phyloP scores from a whole-genome alignment of 2,888 invertebrate species.

The Embidobia sp. region DNA sequence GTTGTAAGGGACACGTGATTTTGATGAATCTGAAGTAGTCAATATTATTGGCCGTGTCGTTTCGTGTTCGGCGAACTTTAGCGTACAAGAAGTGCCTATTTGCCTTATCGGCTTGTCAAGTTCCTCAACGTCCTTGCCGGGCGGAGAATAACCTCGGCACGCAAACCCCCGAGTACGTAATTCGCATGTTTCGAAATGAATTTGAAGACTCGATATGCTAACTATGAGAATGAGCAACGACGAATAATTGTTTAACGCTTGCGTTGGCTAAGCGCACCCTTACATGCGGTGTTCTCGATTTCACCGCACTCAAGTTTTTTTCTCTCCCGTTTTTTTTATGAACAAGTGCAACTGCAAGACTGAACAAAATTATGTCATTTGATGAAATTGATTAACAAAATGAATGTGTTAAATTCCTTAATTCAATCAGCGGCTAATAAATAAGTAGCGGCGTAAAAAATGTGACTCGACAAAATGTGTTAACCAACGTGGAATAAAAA shows the following conservation, averaged over 20 bases:
- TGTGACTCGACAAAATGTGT: too few relatives aligned
- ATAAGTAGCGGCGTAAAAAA: too few relatives aligned
- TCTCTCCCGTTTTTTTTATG: too few relatives aligned
- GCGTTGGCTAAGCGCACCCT: too few relatives aligned
- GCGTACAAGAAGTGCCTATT: slow-evolving; percentile 71
- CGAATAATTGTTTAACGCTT: slow-evolving; percentile 32
- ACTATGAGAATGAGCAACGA: slow-evolving; percentile 40
- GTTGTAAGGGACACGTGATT: slow-evolving; percentile 45
- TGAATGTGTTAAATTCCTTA: too few relatives aligned
- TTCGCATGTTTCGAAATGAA: slow-evolving; percentile 72
- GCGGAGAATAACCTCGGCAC: slow-evolving; percentile 70
- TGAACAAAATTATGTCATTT: too few relatives aligned
- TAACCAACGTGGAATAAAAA: too few relatives aligned
- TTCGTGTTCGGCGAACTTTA: slow-evolving; percentile 73
- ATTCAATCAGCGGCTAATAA: too few relatives aligned
- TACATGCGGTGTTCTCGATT: too few relatives aligned
- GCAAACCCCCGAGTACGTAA: slow-evolving; percentile 71
- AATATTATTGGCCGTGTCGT: slow-evolving; percentile 68
- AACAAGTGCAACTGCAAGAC: too few relatives aligned
- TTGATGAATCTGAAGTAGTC: slow-evolving; percentile 54
- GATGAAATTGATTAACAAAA: too few relatives aligned
- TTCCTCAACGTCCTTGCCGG: slow-evolving; percentile 70
- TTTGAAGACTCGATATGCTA: slow-evolving; percentile 71
- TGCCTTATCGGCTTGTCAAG: slow-evolving; percentile 75
- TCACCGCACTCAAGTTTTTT: too few relatives aligned